A percentile compares a stretch with the other conserved stretches of the same genome.
Evolutionary conservation across 1,140 invertebrate species (phyloP).

Genomic region (Cotesia typhae): DNA sequence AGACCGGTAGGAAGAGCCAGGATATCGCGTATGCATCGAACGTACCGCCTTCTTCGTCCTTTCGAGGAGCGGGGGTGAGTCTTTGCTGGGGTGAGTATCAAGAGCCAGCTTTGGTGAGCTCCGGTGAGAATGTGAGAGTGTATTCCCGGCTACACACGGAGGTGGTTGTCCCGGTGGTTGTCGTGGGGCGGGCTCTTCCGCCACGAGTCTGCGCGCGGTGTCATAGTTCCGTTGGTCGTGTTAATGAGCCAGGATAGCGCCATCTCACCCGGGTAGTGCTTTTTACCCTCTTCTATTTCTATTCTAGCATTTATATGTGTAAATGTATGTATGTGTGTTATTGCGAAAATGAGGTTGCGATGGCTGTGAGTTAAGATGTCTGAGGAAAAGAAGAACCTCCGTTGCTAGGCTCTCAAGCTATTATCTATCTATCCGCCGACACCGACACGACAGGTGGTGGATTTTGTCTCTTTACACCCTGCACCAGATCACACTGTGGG

Average conservation of each 20-base stretch:
- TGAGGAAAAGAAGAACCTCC: conserved; percentile 2
- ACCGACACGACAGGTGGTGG: conserved; percentile 36
- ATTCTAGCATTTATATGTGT: background rate
- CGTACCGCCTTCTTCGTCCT: conserved; percentile 17
- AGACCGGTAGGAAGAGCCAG: conserved; percentile 26
- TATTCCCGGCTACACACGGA: conserved; percentile 1
- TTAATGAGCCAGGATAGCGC: conserved; percentile 34
- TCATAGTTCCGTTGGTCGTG: background rate
- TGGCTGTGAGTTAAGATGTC: background rate
- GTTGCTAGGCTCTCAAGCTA: conserved; percentile 36
- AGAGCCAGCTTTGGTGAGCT: no score
- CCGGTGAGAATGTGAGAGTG: no score
- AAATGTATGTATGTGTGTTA: background rate
- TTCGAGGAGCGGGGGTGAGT: background rate
- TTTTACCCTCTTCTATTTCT: background rate
- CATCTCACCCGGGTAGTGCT: conserved; percentile 30
- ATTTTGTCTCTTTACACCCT: conserved; percentile 17
- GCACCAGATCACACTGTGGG: background rate
- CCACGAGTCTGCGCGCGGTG: conserved; percentile 14
- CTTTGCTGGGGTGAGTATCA: no score
- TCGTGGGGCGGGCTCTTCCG: conserved; percentile 23
- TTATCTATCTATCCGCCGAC: conserved; percentile 22
- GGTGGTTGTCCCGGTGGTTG: conserved; percentile 22
- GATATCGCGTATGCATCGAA: background rate
- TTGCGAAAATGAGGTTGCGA: background rate